These are phyloP conservation scores for Rhinoraja longicauda DNA, from an alignment of 2,797 vertebrate species.

Conservation along the genomic window DNA sequence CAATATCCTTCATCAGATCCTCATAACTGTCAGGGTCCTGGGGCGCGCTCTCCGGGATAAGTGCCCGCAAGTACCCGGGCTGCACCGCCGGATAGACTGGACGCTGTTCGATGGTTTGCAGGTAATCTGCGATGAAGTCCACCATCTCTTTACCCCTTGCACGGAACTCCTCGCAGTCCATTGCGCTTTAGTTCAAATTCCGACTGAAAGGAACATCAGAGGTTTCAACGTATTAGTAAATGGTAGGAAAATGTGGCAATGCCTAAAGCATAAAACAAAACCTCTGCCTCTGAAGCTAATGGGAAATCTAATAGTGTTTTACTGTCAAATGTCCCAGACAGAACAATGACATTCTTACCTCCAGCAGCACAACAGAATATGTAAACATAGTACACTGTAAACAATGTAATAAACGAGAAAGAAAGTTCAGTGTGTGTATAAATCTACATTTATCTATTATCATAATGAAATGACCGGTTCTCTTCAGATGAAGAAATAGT, in stretches of 20 bases:
- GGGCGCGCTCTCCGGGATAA: slow-evolving; percentile 76
- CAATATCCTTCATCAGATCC: slow-evolving; percentile 78
- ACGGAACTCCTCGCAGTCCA: slow-evolving; percentile 82
- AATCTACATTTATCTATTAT: neutral
- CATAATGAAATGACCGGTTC: neutral
- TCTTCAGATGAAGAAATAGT: neutral
- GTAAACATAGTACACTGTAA: too few relatives aligned
- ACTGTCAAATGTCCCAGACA: too few relatives aligned
- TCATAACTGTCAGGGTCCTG: slow-evolving; percentile 78
- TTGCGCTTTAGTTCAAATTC: slow-evolving; percentile 45
- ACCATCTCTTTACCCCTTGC: slow-evolving; percentile 88
- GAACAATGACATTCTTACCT: too few relatives aligned
- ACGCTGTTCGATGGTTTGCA: slow-evolving; percentile 76
- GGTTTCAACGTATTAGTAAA: neutral
- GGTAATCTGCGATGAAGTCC: slow-evolving; percentile 83
- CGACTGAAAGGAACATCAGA: neutral
- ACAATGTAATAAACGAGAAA: too few relatives aligned
- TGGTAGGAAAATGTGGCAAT: neutral
- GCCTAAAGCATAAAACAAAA: neutral
- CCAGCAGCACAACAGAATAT: too few relatives aligned
- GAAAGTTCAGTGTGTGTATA: too few relatives aligned
- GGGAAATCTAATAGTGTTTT: neutral
- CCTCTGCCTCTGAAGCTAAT: neutral
- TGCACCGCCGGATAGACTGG: slow-evolving; percentile 84
- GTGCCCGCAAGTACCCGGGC: slow-evolving; percentile 79